A percentile compares a stretch with the other conserved stretches of the same genome.
Conservation (phyloP, 2,888 invertebrate genomes). For the Pachydiplax longipennis region DNA sequence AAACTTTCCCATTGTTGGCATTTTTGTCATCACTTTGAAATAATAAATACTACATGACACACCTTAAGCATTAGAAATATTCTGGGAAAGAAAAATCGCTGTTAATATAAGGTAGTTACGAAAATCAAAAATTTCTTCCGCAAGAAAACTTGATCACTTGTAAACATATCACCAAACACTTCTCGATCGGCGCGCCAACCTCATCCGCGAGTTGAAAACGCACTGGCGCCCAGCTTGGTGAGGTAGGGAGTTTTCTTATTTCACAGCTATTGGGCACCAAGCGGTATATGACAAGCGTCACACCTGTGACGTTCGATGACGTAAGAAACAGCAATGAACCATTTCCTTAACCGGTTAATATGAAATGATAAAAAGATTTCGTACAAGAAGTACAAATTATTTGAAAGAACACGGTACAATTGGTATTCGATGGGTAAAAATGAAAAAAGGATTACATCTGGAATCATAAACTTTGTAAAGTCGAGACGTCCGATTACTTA, state of each 20-base stretch:
- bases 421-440: too few relatives aligned
- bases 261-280: constrained; percentile 10
- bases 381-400: too few relatives aligned
- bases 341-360: not conserved
- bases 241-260: not conserved
- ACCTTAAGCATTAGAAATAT: not conserved
- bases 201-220: not conserved
- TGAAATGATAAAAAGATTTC: too few relatives aligned
- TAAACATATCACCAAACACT: not conserved
- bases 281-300: not conserved
- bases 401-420: too few relatives aligned
- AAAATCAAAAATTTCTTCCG: too few relatives aligned
- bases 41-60: not conserved
- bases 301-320: not conserved
- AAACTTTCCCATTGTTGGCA: constrained; percentile 38
- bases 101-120: too few relatives aligned
- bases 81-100: too few relatives aligned
- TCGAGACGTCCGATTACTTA: too few relatives aligned
- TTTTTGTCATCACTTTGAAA: not conserved
- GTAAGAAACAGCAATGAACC: not conserved
- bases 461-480: too few relatives aligned
- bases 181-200: not conserved
- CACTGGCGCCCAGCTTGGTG: not conserved
- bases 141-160: not conserved
- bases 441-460: too few relatives aligned